phyloP scores from a whole-genome alignment of 2,888 invertebrate genomes.

The Drosophila atripex region DNA sequence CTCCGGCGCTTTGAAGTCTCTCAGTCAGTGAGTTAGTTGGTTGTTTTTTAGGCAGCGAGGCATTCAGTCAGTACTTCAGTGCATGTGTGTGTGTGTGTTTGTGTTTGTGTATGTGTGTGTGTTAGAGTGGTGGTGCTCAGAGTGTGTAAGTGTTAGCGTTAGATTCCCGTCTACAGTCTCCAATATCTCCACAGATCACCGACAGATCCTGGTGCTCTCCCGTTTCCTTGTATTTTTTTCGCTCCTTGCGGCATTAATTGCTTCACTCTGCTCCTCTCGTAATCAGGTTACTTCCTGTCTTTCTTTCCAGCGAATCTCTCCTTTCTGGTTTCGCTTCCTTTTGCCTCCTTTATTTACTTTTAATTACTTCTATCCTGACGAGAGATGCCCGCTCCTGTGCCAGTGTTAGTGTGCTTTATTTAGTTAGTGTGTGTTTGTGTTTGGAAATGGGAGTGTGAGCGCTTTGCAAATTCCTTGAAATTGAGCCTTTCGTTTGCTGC shows the following conservation, averaged over 20 bases:
- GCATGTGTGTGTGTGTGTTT: constrained; percentile 42
- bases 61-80: constrained; percentile 78
- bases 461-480: constrained; percentile 56
- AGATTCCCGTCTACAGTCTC: constrained; percentile 9
- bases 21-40: constrained; percentile 78
- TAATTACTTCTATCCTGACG: constrained; percentile 55
- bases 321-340: constrained; percentile 12
- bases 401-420: constrained; percentile 3
- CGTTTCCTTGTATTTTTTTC: constrained; percentile 7
- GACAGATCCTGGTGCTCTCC: constrained; percentile 30
- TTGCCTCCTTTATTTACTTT: constrained; percentile 50
- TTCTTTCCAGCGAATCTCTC: constrained; percentile 10
- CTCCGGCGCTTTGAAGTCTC: constrained; percentile 51
- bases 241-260: constrained; percentile 15
- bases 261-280: constrained; percentile 24
- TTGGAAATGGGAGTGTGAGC: constrained; percentile 7
- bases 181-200: constrained; percentile 25
- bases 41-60: constrained; percentile 72
- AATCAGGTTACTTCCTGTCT: constrained; percentile 50
- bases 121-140: constrained; percentile 14
- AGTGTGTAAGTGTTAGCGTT: constrained; percentile 10
- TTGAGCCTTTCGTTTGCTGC: constrained; percentile 49
- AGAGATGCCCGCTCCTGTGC: constrained; percentile 27
- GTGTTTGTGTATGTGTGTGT: constrained; percentile 55
- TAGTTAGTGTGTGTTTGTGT: constrained; percentile 4